These are phyloP conservation scores for Melinaea menophilus DNA, from an alignment of 2,888 invertebrate species.

Conservation along the genomic window DNA sequence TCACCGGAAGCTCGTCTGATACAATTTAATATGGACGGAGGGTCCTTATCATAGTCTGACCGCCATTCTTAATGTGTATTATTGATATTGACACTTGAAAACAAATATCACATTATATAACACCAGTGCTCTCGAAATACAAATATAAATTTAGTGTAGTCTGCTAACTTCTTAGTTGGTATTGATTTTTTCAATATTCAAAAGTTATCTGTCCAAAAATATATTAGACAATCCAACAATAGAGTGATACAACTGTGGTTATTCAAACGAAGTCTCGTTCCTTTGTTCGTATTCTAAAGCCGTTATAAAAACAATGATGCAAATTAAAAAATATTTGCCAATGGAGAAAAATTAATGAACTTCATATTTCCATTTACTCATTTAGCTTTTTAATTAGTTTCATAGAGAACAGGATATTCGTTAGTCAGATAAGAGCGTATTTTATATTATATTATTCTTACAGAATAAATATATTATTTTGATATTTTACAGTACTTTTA, in stretches of 20 bases:
- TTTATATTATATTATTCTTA: not conserved
- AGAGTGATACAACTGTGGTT: too few species aligned
- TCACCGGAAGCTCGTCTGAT: slow-evolving; percentile 26
- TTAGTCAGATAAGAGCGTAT: not conserved
- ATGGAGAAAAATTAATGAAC: slow-evolving; percentile 2
- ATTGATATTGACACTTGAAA: slow-evolving; percentile 3
- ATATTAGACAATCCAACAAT: too few species aligned
- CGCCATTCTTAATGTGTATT: slow-evolving; percentile 6
- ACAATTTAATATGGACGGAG: slow-evolving; percentile 25
- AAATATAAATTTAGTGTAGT: too few species aligned
- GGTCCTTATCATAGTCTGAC: slow-evolving; percentile 15
- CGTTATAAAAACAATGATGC: not conserved
- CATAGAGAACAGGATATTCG: not conserved
- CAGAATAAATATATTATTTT: not conserved
- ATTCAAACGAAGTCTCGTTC: too few species aligned
- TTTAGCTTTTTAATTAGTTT: not conserved
- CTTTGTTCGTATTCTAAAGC: too few species aligned
- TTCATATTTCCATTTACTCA: not conserved
- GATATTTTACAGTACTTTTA: not conserved
- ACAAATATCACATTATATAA: not conserved
- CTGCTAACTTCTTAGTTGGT: too few species aligned
- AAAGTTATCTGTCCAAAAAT: too few species aligned
- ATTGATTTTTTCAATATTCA: too few species aligned
- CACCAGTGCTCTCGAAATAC: too few species aligned
- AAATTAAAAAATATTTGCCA: not conserved